Base-by-base conservation (phyloP, 2,888 invertebrate genomes). In the Corythucha ciliata region DNA sequence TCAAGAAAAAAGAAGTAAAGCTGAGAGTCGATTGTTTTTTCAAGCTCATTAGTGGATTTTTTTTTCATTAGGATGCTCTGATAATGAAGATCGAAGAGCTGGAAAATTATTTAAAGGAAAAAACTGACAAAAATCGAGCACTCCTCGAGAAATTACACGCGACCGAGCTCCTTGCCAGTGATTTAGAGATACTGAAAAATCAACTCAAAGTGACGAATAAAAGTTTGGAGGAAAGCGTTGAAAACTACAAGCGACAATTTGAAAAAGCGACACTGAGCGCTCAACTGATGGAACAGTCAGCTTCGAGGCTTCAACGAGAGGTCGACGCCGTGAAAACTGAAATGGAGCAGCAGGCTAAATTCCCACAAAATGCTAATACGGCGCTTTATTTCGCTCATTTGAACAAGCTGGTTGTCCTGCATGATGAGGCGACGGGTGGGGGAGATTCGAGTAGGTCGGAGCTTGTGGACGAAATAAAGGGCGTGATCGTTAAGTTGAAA, bases 381-480 rank as follows among this genome's bases (percentile, higher is more conserved):
- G 33, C 42, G 49, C 25, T 49, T 29, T 49, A 49, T 29, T 49
- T 49, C 32, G 27, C 41, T 12, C 49, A 49, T 14, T 21, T 49
- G 29, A 49, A 49, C 49, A 49, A 41, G 34, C 10, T 49, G 4
- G 41, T 49, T n/a, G n/a, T n/a, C n/a, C n/a, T n/a, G n/a, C n/a
- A n/a, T n/a, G n/a, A n/a, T n/a, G n/a, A n/a, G n/a, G n/a, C n/a
- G n/a, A n/a, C n/a, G n/a, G n/a, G n/a, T n/a, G n/a, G n/a, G n/a
- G n/a, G n/a, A n/a, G n/a, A n/a, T n/a, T n/a, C n/a, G n/a, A n/a
- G n/a, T n/a, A n/a, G n/a, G n/a, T n/a, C 24, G 3, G 49, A 49
- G 12, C 26, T 49, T 4, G 12, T 49, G 14, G 41, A 41, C n/a
- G 42, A 14, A 18, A 21, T 49, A 25, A 49, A 41, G 18, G 33